Percentiles rank a stretch among this genome's conserved stretches.
phyloP scores from a whole-genome alignment of 2,888 invertebrate species.

The Isotomurus palustris region DNA sequence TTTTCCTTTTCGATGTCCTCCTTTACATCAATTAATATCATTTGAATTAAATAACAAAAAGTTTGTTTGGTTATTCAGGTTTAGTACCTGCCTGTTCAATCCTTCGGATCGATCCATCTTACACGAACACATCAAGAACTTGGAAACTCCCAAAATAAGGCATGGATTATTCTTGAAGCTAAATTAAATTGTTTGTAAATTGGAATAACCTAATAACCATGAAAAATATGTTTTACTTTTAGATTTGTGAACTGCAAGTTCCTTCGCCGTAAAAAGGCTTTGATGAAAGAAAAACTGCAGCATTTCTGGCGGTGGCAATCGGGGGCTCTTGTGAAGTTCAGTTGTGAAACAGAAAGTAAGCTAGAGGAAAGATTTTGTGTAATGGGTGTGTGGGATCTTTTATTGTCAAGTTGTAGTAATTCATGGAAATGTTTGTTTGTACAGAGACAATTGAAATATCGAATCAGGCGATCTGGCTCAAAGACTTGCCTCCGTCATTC shows the following conservation, averaged over 20 bases:
- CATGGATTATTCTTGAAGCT: background rate
- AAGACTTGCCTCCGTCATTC: too few relatives aligned
- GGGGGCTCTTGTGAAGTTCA: slow-evolving; percentile 17
- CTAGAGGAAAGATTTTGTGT: background rate
- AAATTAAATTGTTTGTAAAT: background rate
- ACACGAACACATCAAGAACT: slow-evolving; percentile 23
- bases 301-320: slow-evolving; percentile 16
- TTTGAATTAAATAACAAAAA: background rate
- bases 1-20: too few relatives aligned
- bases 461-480: too few relatives aligned
- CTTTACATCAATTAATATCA: too few relatives aligned
- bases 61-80: too few relatives aligned
- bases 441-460: too few relatives aligned
- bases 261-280: slow-evolving; percentile 21
- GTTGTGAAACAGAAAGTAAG: background rate
- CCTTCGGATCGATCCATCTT: slow-evolving; percentile 25
- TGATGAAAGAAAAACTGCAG: slow-evolving; percentile 10
- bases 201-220: background rate
- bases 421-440: too few relatives aligned
- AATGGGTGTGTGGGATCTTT: too few relatives aligned
- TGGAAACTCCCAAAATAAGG: slow-evolving; percentile 24
- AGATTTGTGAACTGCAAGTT: slow-evolving; percentile 30
- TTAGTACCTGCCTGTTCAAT: slow-evolving; percentile 25
- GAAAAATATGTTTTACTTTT: background rate
- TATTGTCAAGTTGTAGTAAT: too few relatives aligned